Base-by-base conservation (phyloP, 2,888 invertebrate genomes). In the Ctenicera cuprea region DNA sequence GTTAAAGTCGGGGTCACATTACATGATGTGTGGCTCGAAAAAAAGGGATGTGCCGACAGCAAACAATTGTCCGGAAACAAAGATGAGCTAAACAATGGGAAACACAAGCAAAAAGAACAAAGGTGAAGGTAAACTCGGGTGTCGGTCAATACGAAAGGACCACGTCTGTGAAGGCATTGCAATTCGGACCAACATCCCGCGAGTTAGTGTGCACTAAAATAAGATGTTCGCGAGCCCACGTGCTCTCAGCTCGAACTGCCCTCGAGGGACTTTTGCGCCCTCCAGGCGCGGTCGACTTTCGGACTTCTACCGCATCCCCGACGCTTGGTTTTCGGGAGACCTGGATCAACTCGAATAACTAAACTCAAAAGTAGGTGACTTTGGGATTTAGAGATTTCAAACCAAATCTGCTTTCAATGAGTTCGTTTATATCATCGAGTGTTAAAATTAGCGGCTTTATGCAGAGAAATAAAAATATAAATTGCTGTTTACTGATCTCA, bases 151-250 rank as follows among this genome's bases (percentile, higher is more conserved):
- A 80, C 77, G 73, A 67, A 43, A 57, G 50, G 66, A 61, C 72
- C 30, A 52, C 54, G 50, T 65, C 43, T 59, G 54, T 18, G 59
- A 50, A 68, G 70, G 75, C 81, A 80, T 81, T 80, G 80, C 81
- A 76, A 81, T 81, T 79, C 80, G 79, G 79, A 77, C 74, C 78
- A 78, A 77, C 79, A 78, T 77, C 73, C 77, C 77, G 75, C 80
- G 78, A 80, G 81, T 81, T 80, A 80, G 80, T 79, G 78, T 78
- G 80, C 76, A 80, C 80, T 80, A 81, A 80, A 81, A 80, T 81
- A 81, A 81, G 81, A 81, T 80, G 82, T 80, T 80, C 81, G 75
- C 80, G 71, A 76, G 77, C 77, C 80, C 80, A 80, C 81, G 82
- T 80, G 80, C 79, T 79, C 75, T 75, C 76, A 73, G 79, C 75